Conservation (phyloP, 2,888 invertebrate genomes). For the Limenitis camilla region DNA sequence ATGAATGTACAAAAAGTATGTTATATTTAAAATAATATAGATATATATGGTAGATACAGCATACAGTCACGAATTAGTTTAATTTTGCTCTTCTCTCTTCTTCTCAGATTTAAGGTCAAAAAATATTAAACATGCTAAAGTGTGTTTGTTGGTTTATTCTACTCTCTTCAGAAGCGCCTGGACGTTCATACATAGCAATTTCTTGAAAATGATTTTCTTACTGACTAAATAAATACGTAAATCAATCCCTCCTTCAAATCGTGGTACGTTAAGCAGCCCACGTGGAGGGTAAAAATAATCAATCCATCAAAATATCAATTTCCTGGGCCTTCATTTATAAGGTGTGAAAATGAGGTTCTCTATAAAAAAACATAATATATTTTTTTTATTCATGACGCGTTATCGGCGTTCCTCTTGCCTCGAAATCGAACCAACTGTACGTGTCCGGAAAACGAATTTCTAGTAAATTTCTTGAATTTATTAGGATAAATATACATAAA, state of each 20-base stretch:
- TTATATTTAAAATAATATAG: too few species aligned
- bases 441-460: slow-evolving; percentile 47
- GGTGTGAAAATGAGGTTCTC: slow-evolving; percentile 35
- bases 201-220: too few species aligned
- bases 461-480: slow-evolving; percentile 40
- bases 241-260: slow-evolving; percentile 6
- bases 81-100: too few species aligned
- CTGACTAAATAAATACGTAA: background rate
- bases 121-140: too few species aligned
- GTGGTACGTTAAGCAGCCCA: slow-evolving; percentile 5
- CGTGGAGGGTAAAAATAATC: slow-evolving; percentile 25
- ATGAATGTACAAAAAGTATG: too few species aligned
- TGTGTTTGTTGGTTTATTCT: too few species aligned
- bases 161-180: too few species aligned
- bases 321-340: slow-evolving; percentile 33
- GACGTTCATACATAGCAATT: too few species aligned
- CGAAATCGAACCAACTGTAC: slow-evolving; percentile 45
- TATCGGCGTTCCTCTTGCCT: slow-evolving; percentile 35
- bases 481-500: slow-evolving; percentile 7
- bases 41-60: too few species aligned
- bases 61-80: too few species aligned
- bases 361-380: slow-evolving; percentile 31
- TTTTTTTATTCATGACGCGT: slow-evolving; percentile 50
- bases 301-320: slow-evolving; percentile 51
- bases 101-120: too few species aligned